phyloP scores from a whole-genome alignment of 53 echinoderm and acorn worm species.

The Holothuria leucospilota region DNA sequence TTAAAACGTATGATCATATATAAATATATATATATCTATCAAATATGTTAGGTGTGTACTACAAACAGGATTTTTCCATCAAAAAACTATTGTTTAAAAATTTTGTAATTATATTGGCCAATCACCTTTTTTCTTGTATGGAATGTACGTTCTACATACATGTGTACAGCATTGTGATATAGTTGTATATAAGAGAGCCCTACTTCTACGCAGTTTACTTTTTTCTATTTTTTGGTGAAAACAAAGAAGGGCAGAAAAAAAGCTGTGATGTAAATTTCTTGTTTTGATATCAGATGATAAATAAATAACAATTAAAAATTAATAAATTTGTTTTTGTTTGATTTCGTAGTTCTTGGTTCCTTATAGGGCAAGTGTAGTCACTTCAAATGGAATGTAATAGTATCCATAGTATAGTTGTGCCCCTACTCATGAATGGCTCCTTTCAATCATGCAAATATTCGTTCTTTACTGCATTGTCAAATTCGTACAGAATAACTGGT shows the following conservation, averaged over 20 bases:
- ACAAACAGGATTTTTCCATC: constrained; percentile 25
- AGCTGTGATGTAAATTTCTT: constrained; percentile 56
- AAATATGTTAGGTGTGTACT: constrained; percentile 42
- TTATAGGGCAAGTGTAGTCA: too few relatives aligned
- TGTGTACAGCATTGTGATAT: constrained; percentile 42
- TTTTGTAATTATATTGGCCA: constrained; percentile 33
- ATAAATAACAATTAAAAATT: constrained; percentile 39
- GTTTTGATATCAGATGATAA: constrained; percentile 52
- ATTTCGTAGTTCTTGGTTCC: too few relatives aligned
- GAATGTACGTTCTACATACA: constrained; percentile 34
- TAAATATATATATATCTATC: constrained; percentile 35
- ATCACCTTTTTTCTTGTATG: constrained; percentile 44
- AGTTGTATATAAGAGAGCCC: constrained; percentile 50
- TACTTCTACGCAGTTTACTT: constrained; percentile 53
- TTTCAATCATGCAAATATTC: too few relatives aligned
- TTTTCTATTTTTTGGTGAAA: constrained; percentile 48
- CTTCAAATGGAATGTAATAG: too few relatives aligned
- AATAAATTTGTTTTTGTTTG: too few relatives aligned
- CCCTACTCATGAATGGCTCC: too few relatives aligned
- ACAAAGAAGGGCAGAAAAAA: constrained; percentile 27
- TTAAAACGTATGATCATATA: constrained; percentile 34
- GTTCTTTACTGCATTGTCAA: too few relatives aligned
- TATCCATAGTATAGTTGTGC: too few relatives aligned
- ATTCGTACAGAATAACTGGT: too few relatives aligned
- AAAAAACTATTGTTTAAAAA: constrained; percentile 25